phyloP scores from a whole-genome alignment of 2,797 vertebrate species.

The Girardinus metallicus region DNA sequence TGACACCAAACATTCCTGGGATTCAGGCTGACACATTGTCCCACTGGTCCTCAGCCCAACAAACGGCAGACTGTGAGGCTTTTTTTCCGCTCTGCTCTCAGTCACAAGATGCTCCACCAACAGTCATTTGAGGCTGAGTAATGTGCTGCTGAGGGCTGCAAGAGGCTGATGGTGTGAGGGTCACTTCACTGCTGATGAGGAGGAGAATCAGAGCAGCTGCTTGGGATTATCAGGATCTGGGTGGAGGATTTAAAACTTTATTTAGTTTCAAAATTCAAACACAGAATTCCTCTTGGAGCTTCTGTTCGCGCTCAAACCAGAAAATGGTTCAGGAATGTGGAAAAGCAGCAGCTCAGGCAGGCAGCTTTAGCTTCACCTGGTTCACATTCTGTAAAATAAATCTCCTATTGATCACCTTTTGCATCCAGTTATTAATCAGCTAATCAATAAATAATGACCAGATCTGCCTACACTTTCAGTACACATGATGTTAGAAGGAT shows the following conservation, averaged over 20 bases:
- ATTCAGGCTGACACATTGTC: conserved; percentile 51
- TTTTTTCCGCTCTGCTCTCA: conserved; percentile 40
- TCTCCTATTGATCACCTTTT: no score
- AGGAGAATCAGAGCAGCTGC: neutral
- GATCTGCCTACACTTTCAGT: no score
- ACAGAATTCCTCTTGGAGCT: neutral
- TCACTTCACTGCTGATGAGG: conserved; percentile 21
- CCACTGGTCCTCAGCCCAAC: conserved; percentile 49
- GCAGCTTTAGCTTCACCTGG: no score
- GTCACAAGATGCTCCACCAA: conserved; percentile 71
- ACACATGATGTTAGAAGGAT: no score
- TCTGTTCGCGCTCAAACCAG: neutral
- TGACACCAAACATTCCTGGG: conserved; percentile 18
- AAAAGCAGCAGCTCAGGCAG: neutral
- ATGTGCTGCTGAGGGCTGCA: conserved; percentile 39
- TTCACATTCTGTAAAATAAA: no score
- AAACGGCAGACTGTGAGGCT: conserved; percentile 57
- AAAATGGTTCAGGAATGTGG: neutral
- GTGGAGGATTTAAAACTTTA: neutral
- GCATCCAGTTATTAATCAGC: no score
- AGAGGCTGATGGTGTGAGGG: conserved; percentile 28
- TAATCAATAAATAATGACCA: no score
- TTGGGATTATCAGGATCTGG: neutral
- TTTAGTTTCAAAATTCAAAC: neutral
- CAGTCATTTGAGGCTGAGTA: conserved; percentile 70